Percentiles rank a stretch among this genome's conserved stretches.
These are phyloP conservation scores for Oceanodroma leucorhoa DNA, from an alignment of 2,797 vertebrate genomes.

Conservation along the genomic window DNA sequence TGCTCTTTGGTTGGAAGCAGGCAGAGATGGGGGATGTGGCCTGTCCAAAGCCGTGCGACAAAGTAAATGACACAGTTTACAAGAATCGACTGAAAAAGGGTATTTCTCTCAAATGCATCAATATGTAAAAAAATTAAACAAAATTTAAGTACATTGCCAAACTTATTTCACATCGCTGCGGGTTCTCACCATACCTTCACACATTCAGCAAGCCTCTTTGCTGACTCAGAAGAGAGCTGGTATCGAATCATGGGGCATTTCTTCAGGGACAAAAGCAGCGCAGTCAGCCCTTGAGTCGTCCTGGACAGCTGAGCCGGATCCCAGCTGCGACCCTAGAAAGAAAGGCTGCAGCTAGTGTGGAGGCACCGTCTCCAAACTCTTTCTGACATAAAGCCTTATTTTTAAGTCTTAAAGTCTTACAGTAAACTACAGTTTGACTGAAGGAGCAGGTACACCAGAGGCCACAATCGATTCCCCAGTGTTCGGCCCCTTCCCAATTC, in stretches of 20 bases:
- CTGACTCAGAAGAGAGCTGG: constrained; percentile 91
- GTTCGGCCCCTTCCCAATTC: background rate
- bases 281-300: constrained; percentile 92
- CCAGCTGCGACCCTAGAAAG: constrained; percentile 87
- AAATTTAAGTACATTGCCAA: background rate
- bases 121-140: background rate
- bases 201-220: constrained; percentile 88
- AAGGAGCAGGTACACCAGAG: background rate
- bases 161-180: accelerated
- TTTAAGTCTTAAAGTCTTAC: background rate
- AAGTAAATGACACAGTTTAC: background rate
- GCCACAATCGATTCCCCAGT: accelerated
- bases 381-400: background rate
- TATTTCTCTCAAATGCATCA: background rate
- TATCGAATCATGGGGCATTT: constrained; percentile 98
- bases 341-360: background rate
- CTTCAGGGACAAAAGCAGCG: constrained; percentile 92
- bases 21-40: accelerated
- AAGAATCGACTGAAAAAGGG: background rate
- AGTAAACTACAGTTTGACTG: accelerated
- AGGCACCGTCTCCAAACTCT: accelerated
- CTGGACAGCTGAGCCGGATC: constrained; percentile 84
- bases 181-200: constrained; percentile 83
- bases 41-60: accelerated
- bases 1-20: background rate